Percentiles rank a stretch among this genome's conserved stretches.
Evolutionary conservation across 2,797 vertebrate genomes (phyloP).

Genomic region (Gymnothorax javanicus): DNA sequence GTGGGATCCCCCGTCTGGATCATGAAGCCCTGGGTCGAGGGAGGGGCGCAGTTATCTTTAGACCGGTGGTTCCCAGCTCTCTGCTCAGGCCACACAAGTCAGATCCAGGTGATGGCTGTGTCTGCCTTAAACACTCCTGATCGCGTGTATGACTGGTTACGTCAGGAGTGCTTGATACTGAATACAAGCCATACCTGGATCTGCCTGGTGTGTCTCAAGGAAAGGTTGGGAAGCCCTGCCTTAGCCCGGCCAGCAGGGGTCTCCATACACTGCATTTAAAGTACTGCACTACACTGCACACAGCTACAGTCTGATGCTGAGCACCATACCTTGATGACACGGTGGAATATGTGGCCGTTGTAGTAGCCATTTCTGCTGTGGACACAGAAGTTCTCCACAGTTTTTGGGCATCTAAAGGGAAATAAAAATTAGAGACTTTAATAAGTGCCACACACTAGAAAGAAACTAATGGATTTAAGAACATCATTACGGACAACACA

Average conservation of each 20-base stretch:
- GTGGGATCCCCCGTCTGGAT: slow-evolving; percentile 98
- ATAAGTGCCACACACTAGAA: no score
- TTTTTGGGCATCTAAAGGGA: slow-evolving; percentile 88
- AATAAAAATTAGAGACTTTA: neutral
- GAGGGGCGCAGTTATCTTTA: no score
- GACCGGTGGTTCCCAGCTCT: no score
- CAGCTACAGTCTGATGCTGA: neutral
- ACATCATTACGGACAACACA: neutral
- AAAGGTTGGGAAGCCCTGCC: no score
- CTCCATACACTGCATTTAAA: neutral
- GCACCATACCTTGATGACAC: slow-evolving; percentile 88
- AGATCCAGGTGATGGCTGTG: no score
- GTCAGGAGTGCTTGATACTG: no score
- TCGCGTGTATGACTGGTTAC: no score
- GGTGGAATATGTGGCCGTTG: slow-evolving; percentile 93
- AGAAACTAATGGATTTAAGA: neutral
- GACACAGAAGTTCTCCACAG: slow-evolving; percentile 98
- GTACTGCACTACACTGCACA: neutral
- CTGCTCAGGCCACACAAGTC: no score
- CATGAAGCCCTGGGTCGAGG: slow-evolving; percentile 87
- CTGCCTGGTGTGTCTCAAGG: no score
- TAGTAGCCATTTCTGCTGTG: slow-evolving; percentile 97
- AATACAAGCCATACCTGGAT: no score
- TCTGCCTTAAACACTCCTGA: no score
- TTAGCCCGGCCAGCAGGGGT: neutral